phyloP scores from a whole-genome alignment of 2,888 invertebrate species.

The Steromphala cineraria region DNA sequence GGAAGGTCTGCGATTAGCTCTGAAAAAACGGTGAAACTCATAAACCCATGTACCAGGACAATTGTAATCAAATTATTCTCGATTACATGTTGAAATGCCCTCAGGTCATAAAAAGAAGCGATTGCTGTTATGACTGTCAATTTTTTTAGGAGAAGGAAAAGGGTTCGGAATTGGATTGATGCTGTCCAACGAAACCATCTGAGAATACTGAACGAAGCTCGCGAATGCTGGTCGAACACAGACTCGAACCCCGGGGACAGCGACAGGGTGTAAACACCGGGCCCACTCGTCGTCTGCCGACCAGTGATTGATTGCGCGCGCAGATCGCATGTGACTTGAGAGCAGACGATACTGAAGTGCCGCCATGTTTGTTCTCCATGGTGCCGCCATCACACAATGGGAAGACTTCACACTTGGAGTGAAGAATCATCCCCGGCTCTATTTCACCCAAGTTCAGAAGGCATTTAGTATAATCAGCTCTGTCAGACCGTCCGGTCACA shows the following conservation, averaged over 20 bases:
- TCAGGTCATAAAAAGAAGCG: not conserved
- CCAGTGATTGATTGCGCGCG: slow-evolving; percentile 11
- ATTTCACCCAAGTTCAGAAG: slow-evolving; percentile 5
- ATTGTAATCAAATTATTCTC: not conserved
- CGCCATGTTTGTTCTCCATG: not conserved
- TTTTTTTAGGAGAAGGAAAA: not conserved
- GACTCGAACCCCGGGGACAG: not conserved
- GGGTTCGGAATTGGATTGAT: not conserved
- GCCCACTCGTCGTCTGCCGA: not conserved
- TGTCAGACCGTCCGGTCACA: not conserved
- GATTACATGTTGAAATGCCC: not conserved
- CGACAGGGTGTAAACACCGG: not conserved
- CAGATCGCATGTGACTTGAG: slow-evolving; percentile 1
- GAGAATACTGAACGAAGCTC: not conserved
- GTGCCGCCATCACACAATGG: not conserved
- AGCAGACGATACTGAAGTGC: not conserved
- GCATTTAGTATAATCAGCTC: slow-evolving; percentile 11
- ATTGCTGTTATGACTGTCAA: not conserved
- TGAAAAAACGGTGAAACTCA: too few species aligned
- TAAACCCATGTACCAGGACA: not conserved
- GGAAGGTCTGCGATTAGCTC: too few species aligned
- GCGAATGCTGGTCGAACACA: not conserved
- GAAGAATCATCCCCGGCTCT: not conserved
- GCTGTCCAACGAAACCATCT: not conserved
- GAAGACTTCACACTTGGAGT: slow-evolving; percentile 7